Percentiles rank a stretch among this genome's conserved stretches.
Conservation (phyloP, 2,888 invertebrate species). For the Xylota segnis region DNA sequence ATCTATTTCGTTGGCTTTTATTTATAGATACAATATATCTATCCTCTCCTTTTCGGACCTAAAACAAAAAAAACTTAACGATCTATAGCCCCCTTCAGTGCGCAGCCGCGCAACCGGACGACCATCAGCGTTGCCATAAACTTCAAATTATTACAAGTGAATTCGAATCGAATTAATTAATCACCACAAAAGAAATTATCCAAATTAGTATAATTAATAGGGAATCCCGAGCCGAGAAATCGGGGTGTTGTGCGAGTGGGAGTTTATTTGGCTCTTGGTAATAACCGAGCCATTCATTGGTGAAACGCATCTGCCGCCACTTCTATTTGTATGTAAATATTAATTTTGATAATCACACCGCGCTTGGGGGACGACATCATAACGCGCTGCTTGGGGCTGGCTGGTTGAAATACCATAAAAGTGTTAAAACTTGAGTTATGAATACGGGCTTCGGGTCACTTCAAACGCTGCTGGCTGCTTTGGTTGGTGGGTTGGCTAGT, state of each 20-base stretch:
- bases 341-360: constrained; percentile 59
- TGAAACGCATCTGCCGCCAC: constrained; percentile 60
- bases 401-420: constrained; percentile 46
- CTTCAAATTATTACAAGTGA: constrained; percentile 35
- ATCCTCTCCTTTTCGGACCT: background rate
- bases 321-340: constrained; percentile 52
- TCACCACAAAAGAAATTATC: constrained; percentile 54
- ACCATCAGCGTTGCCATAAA: constrained; percentile 8
- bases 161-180: constrained; percentile 52
- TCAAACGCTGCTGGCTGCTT: constrained; percentile 58
- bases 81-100: constrained; percentile 9
- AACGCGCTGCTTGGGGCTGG: constrained; percentile 4
- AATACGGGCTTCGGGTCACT: constrained; percentile 42
- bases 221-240: constrained; percentile 46
- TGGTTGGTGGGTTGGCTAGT: constrained; percentile 45
- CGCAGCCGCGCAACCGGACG: background rate
- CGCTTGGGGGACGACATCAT: constrained; percentile 33
- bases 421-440: constrained; percentile 58
- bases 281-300: constrained; percentile 50
- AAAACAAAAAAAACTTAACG: constrained; percentile 46
- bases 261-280: constrained; percentile 51
- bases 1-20: constrained; percentile 16
- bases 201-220: constrained; percentile 70
- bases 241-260: constrained; percentile 59
- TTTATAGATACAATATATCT: too few relatives aligned